Base-by-base conservation (phyloP, 2,113 vertebrate species). In the Columba janthina region DNA sequence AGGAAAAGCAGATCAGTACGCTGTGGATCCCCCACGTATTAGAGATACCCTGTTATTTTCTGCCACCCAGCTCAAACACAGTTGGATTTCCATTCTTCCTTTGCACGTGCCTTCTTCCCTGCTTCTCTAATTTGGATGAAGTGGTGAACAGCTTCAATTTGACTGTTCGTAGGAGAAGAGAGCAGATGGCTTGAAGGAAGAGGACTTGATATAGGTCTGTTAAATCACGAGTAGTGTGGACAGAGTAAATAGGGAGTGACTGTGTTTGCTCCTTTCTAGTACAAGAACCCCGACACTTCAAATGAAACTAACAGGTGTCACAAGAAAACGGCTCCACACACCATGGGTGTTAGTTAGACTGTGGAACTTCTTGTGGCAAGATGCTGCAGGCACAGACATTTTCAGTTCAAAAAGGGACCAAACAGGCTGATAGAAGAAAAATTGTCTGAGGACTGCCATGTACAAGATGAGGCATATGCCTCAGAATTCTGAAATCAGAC, bases 251-350 rank as follows among this genome's bases (percentile, higher is more conserved):
- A 57, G 13, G 11, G 57, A 73, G 64, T 75, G 4, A 2, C 10
- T 24, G 6, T 61, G 14, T 73, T 85, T 19, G 26, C 21, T 85
- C 0, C 2, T 70, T 93, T 62, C 50, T 82, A 38, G 18, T 64
- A 69, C 24, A 51, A 77, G 57, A 81, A 91, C 32, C 57, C 38
- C 38, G 4, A 5, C 25, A 67, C 58, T 91, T 95, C 36, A 89
- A 32, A 60, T 94, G 94, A 97, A 95, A 94, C 88, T 66, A 77
- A 17, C 94, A 92, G 88, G 42, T 96, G 95, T 71, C 67, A 51
- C 22, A 92, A 81, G 3, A 76, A 88, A 58, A 83, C 31, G 40
- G n/a, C 51, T 86, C 5, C 29, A 50, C 31, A 42, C 22, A 51
- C 40, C n/a, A 13, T 12, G 38, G 29, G 11, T n/a, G 40, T 84